Evolutionary conservation across 2,888 invertebrate genomes (phyloP), one percentile per base, ranked within the genome.

Genomic region (Clepsis dumicolana): DNA sequence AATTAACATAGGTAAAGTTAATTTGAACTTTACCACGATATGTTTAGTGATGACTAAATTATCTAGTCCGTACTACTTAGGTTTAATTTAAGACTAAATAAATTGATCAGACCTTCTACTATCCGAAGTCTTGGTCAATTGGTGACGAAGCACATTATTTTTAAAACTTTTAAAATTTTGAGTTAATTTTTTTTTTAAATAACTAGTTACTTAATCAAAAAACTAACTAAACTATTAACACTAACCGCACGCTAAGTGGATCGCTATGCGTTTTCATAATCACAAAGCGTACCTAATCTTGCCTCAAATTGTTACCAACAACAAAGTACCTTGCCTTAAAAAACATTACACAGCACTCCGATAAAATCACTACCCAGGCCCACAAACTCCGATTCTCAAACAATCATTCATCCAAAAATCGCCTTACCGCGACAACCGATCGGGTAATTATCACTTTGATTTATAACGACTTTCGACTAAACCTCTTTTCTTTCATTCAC

Each of bases 401-500:
- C 61, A 65, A 60, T 54, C 61, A 56, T 54, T 66, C 59, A 59
- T 65, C 27, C 66, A 66, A 59, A 65, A 65, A 67, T 48, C 67
- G 67, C 67, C 53, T 67, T 62, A 61, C 66, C 44, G 57, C 57
- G 57, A 59, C 59, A 66, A 41, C 71, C 64, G 48, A 63, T 65
- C 73, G 78, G 78, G 81, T 86, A 88, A 89, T 89, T 87, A 88
- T 86, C 85, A 87, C 79, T 82, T 83, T 91, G 91, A 91, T 91
- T 92, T 91, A 91, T 91, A 79, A 74, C 82, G 82, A 84, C 84
- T 85, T 86, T 81, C 73, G 84, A 83, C 78, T 85, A 89, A 90
- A 90, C 90, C 91, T 90, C 90, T 89, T 91, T 91, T 90, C 87
- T 86, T 59, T 59, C 59, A 59, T 59, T 64, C 54, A 32, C 56